Base-by-base conservation (phyloP, 2,888 invertebrate genomes). In the Caenorhabditis sp. region DNA sequence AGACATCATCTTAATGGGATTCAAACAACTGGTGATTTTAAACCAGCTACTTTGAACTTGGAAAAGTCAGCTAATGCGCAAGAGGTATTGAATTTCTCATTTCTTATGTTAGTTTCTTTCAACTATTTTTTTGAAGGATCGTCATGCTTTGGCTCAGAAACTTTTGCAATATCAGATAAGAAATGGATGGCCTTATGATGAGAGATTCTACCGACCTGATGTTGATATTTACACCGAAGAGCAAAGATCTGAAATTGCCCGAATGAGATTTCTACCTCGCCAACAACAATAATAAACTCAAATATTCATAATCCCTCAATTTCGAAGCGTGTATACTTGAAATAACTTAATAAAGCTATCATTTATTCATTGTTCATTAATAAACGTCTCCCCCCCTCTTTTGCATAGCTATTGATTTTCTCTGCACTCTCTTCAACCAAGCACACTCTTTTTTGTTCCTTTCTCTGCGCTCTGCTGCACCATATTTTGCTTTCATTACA, bases 161-260 rank as follows among this genome's bases (percentile, higher is more conserved):
- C 79, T 78, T 63, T 63, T 86, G 20, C 76, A 83, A 59, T 78
- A 86, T 58, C 83, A 85, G 66, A 85, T 87, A 65, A 80, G 81
- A 63, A 78, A 82, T 59, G 87, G 87, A 59, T 87, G 87, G 87
- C 87, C 87, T 8, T 87, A 87, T 65, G 83, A 85, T 59, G 87
- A 87, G 36, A 73, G 78, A 36, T 87, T 84, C 71, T 87, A 86
- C 54, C 66, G 83, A 74, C 81, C 83, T 64, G 75, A 75, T 36
- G 63, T 62, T 31, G 75, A 75, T 14, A 62, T 70, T 5, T 75
- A 70, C 65, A 70, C 67, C 17, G 70, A 75, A 25, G 75, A 75
- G 26, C 75, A 75, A 49, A 63, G 64, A 43, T 59, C 64, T 1
- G 70, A 75, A 62, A 75, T 75, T 50, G 75, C 75, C 8, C 63